These are phyloP conservation scores for Leptinotarsa texana DNA, from an alignment of 1,140 invertebrate species.

Conservation along the genomic window DNA sequence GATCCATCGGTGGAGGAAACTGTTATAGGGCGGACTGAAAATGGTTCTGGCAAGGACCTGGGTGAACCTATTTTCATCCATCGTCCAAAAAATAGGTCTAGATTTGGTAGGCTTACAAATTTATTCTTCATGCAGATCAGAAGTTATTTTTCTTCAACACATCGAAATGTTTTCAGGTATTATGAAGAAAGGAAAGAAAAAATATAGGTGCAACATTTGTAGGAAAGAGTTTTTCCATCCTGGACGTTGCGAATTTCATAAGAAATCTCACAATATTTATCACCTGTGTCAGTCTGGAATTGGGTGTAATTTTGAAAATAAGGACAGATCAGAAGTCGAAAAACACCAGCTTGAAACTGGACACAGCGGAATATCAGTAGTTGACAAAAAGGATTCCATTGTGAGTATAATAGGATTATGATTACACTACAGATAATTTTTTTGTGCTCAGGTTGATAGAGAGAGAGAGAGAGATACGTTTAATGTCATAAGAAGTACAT, in stretches of 20 bases:
- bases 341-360: conserved; percentile 60
- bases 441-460: neutral
- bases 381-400: conserved; percentile 33
- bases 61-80: conserved; percentile 67
- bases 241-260: conserved; percentile 55
- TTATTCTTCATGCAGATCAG: neutral
- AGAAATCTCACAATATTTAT: conserved; percentile 51
- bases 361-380: conserved; percentile 58
- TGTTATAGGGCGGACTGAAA: conserved; percentile 69
- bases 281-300: conserved; percentile 47
- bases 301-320: conserved; percentile 58
- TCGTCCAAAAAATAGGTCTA: conserved; percentile 43
- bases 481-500: no score
- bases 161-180: no score
- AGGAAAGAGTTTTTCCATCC: conserved; percentile 60
- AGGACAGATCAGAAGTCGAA: conserved; percentile 56
- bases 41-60: conserved; percentile 62
- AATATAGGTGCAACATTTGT: conserved; percentile 62
- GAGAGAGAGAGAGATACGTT: no score
- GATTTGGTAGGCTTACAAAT: neutral
- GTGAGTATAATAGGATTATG: conserved; percentile 24
- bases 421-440: neutral
- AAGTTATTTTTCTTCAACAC: no score
- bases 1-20: conserved; percentile 53
- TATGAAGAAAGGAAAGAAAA: conserved; percentile 36